Evolutionary conservation across 2,113 vertebrate genomes (phyloP).

Genomic region (Petaurus breviceps): DNA sequence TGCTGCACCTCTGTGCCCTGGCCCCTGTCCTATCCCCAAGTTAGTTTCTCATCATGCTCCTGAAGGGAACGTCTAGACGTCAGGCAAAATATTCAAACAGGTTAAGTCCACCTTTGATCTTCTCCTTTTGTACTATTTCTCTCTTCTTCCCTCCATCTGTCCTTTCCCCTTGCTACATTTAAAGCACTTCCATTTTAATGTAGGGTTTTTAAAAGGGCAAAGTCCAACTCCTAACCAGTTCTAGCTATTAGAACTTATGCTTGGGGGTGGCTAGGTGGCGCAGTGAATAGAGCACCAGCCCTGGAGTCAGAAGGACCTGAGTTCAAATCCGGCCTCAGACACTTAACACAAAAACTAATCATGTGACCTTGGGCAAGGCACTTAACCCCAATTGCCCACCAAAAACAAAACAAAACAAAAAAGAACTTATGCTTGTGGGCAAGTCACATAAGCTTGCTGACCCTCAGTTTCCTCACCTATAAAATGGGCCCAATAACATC

Average conservation of each 20-base stretch:
- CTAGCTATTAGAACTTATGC: background rate
- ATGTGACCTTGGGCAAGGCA: too few relatives aligned
- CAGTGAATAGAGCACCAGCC: too few relatives aligned
- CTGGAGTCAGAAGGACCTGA: too few relatives aligned
- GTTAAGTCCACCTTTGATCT: background rate
- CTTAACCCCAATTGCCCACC: too few relatives aligned
- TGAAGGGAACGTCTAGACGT: background rate
- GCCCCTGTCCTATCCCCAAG: background rate
- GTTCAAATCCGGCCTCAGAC: too few relatives aligned
- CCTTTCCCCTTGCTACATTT: background rate
- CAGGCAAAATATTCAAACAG: background rate
- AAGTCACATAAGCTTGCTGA: background rate
- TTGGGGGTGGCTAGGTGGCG: too few relatives aligned
- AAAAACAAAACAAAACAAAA: too few relatives aligned
- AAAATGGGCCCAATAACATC: background rate
- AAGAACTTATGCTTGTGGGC: background rate
- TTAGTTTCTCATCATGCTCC: conserved; percentile 25
- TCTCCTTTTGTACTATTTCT: background rate
- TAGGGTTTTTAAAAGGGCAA: background rate
- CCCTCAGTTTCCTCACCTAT: background rate
- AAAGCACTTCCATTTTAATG: background rate
- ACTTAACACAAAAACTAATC: too few relatives aligned
- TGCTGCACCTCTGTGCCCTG: background rate
- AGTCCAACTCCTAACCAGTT: background rate
- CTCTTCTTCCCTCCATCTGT: background rate